Evolutionary conservation across 2,113 vertebrate species (phyloP), one percentile per base, ranked within the genome.

Genomic region (Thalassoma bifasciatum): DNA sequence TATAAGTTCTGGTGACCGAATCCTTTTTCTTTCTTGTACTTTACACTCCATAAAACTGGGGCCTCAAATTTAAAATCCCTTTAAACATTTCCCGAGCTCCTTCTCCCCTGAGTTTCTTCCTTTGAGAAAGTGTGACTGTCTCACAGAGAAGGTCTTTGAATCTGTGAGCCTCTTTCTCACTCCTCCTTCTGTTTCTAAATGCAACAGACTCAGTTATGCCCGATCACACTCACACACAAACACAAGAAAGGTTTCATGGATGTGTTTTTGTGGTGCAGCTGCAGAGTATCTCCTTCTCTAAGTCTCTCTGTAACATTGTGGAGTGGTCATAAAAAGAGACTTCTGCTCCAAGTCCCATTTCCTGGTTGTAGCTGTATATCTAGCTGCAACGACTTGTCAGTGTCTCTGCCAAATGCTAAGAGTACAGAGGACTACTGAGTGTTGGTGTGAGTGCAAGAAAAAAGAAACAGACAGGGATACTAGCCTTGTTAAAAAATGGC

Each of bases 141-240:
- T 77, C 38, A 54, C 14, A 8, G 23, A 2, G 3, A 56, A 47
- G 19, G 49, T 69, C 9, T 65, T 67, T 69, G 24, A 58, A 42
- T 75, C 46, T 36, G 16, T 60, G 42, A 42, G 53, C 14, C 40
- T 66, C 37, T 68, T 67, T 66, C n/a, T 51, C 17, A 66, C 40
- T 42, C 24, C 21, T 19, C 50, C 22, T 70, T 70, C 34, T n/a
- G 22, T 49, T 65, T 61, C 50, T 70, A 61, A 76, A 58, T 38
- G 72, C 69, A 81, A 69, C 67, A 58, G n/a, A 62, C 63, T 63
- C 11, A 22, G 19, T 68, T 61, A 57, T 80, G 54, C 34, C 67
- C 63, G 46, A 37, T 53, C 66, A 49, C 63, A 56, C 37, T 73
- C n/a, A 65, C 16, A 36, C 60, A 57, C 23, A 78, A 17, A 61